phyloP scores from a whole-genome alignment of 2,888 invertebrate species.

The Leptopterna dolabrata region DNA sequence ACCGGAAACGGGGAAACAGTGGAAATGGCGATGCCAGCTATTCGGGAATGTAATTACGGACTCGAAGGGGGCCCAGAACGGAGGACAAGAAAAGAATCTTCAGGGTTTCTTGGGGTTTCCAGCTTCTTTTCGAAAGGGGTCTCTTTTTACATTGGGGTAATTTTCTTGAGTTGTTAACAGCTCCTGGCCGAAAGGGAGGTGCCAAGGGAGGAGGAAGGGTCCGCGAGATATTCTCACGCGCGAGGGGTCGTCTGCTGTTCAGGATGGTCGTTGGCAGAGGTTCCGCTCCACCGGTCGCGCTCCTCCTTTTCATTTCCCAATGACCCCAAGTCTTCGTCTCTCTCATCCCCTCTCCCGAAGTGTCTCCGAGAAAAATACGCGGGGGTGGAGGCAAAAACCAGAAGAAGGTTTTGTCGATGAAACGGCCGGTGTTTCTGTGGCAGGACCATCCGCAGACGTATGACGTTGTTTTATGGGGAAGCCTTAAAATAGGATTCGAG shows the following conservation, averaged over 20 bases:
- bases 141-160: not conserved
- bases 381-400: too few species aligned
- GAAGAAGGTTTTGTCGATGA: too few species aligned
- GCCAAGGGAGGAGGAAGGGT: not conserved
- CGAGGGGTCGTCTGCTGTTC: not conserved
- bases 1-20: not conserved
- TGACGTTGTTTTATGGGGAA: too few species aligned
- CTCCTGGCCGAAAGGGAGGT: not conserved
- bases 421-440: too few species aligned
- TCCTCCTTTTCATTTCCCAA: not conserved
- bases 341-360: not conserved
- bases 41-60: not conserved
- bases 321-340: not conserved
- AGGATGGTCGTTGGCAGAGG: not conserved
- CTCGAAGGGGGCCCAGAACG: not conserved
- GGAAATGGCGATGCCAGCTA: not conserved
- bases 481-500: too few species aligned
- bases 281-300: constrained; percentile 7
- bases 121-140: not conserved
- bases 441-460: too few species aligned
- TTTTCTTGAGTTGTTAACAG: not conserved
- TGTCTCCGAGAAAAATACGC: too few species aligned
- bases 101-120: not conserved
- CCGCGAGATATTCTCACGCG: not conserved
- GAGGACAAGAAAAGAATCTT: not conserved